These are phyloP conservation scores for Pelusios castaneus DNA, from an alignment of 2,113 vertebrate species.

Conservation along the genomic window DNA sequence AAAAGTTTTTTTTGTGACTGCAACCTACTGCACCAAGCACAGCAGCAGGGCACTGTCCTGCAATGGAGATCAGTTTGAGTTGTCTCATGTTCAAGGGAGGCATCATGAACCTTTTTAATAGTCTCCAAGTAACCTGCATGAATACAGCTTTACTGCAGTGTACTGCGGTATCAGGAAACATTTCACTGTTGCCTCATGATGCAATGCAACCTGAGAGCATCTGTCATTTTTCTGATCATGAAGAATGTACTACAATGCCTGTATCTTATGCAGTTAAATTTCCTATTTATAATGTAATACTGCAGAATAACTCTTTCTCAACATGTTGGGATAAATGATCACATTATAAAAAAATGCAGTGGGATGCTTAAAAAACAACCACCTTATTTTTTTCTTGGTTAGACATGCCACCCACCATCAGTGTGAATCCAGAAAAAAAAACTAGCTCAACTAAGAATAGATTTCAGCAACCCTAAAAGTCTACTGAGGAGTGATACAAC, in stretches of 20 bases:
- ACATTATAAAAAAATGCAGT: not conserved
- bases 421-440: not conserved
- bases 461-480: not conserved
- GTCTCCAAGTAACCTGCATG: constrained; percentile 41
- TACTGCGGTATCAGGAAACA: constrained; percentile 62
- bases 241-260: not conserved
- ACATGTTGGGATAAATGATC: fast-evolving
- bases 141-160: constrained; percentile 66
- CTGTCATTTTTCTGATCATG: not conserved
- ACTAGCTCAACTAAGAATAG: not conserved
- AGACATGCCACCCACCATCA: not conserved
- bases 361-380: not conserved
- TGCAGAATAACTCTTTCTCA: not conserved
- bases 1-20: constrained; percentile 42
- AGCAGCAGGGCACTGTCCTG: not conserved
- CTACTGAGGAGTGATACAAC: not conserved
- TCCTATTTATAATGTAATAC: not conserved
- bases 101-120: not conserved
- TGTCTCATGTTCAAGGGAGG: not conserved
- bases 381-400: not conserved
- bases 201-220: not conserved
- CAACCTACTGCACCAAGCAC: not conserved
- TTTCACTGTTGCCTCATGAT: constrained; percentile 22
- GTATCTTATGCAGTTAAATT: not conserved
- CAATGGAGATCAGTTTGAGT: not conserved